Conservation (phyloP, 2,113 vertebrate genomes). For the Prionailurus viverrinus region DNA sequence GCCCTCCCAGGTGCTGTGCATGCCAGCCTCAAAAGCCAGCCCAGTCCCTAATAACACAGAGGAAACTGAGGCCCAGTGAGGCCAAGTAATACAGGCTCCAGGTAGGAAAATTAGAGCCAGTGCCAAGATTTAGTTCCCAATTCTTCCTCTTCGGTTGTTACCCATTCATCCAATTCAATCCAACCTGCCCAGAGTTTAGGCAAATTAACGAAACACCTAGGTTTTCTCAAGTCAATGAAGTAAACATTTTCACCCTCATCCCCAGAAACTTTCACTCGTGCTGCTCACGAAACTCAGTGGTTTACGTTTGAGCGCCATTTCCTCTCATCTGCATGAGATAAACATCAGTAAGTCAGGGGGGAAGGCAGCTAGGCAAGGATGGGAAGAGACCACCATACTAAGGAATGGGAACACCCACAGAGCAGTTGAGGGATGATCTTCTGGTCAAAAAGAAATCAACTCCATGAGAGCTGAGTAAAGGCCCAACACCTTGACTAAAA, state of each 20-base stretch:
- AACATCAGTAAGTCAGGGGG: background rate
- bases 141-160: background rate
- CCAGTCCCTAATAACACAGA: background rate
- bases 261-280: background rate
- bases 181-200: background rate
- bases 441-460: background rate
- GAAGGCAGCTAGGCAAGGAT: background rate
- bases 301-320: background rate
- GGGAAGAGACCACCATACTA: background rate
- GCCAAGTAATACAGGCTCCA: background rate
- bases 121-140: background rate
- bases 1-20: background rate
- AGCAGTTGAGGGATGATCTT: background rate
- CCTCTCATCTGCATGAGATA: background rate
- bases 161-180: background rate
- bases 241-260: background rate
- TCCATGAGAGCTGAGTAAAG: background rate
- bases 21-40: background rate
- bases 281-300: background rate
- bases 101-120: background rate
- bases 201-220: background rate
- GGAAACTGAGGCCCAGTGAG: background rate
- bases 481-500: background rate
- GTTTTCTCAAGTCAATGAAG: slow-evolving; percentile 33
- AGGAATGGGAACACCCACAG: background rate